Conservation (phyloP, 2,113 vertebrate genomes). For the Motacilla tschutschensis region DNA sequence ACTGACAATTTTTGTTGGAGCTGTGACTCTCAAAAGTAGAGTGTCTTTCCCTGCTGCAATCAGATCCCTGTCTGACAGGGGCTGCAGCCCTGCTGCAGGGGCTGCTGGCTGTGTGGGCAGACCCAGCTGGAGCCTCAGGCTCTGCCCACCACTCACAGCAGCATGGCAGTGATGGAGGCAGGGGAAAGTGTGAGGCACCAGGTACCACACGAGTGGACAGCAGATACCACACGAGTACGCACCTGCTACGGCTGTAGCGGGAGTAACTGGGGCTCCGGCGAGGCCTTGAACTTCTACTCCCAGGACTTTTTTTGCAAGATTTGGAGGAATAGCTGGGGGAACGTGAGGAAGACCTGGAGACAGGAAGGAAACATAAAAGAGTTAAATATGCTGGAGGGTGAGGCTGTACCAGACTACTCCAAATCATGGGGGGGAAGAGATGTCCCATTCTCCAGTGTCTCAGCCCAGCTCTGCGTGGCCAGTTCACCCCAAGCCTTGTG, state of each 20-base stretch:
- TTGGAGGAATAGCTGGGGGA: conserved; percentile 84
- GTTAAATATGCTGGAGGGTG: neutral
- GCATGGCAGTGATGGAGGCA: neutral
- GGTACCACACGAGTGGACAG: neutral
- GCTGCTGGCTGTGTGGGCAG: neutral
- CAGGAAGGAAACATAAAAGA: neutral
- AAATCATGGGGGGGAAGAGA: neutral
- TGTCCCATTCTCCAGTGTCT: neutral
- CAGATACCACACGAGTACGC: neutral
- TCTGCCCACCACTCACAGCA: neutral
- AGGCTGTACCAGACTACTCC: neutral
- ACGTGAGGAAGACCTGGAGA: conserved; percentile 84
- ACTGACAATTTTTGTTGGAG: neutral
- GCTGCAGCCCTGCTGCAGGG: neutral
- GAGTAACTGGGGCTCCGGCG: conserved; percentile 85
- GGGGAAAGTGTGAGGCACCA: neutral
- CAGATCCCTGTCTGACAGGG: neutral
- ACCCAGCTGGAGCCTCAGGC: neutral
- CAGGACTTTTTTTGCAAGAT: conserved; percentile 79
- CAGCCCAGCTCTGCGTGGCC: neutral
- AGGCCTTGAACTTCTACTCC: conserved; percentile 75
- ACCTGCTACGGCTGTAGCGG: conserved; percentile 86
- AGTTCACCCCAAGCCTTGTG: neutral
- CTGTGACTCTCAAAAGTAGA: neutral
- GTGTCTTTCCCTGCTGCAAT: neutral